Percentiles rank a stretch among this genome's conserved stretches.
These are phyloP conservation scores for Macrophya annulata DNA, from an alignment of 2,888 invertebrate genomes.

Conservation along the genomic window DNA sequence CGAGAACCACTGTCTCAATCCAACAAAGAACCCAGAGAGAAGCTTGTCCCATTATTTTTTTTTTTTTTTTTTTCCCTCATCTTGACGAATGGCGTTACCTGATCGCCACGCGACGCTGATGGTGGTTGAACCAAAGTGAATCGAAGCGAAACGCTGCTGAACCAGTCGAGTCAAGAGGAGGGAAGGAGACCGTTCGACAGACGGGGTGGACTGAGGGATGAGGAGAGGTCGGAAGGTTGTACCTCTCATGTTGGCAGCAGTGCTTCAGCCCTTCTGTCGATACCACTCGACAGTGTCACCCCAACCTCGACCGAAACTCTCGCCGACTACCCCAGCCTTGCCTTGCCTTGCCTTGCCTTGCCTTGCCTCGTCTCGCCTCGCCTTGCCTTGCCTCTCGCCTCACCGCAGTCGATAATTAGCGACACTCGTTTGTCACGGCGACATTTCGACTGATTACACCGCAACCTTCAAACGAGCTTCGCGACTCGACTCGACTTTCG, in stretches of 20 bases:
- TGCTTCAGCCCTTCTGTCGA: conserved; percentile 65
- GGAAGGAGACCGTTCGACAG: neutral
- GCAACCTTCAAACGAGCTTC: conserved; percentile 57
- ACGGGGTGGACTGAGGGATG: conserved; percentile 23
- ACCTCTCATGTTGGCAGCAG: conserved; percentile 59
- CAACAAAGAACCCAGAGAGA: neutral
- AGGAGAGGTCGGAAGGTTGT: conserved; percentile 52
- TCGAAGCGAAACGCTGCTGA: conserved; percentile 40
- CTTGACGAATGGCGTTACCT: conserved; percentile 48
- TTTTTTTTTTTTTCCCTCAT: conserved; percentile 17
- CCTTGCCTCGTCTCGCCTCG: neutral
- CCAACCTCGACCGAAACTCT: conserved; percentile 58
- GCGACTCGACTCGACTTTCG: neutral
- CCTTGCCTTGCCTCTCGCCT: conserved; percentile 59
- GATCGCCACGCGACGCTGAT: conserved; percentile 40
- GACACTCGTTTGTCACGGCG: conserved; percentile 74
- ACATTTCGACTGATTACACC: conserved; percentile 74
- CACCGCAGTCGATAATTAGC: conserved; percentile 73
- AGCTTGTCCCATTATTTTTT: conserved; percentile 28
- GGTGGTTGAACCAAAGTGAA: conserved; percentile 35
- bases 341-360: neutral
- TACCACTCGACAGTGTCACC: conserved; percentile 63
- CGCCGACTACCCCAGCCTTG: neutral
- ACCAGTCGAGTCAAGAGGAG: conserved; percentile 38
- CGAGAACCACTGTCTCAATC: conserved; percentile 41